Evolutionary conservation across 2,113 vertebrate species (phyloP).

Genomic region (Marmota monax): DNA sequence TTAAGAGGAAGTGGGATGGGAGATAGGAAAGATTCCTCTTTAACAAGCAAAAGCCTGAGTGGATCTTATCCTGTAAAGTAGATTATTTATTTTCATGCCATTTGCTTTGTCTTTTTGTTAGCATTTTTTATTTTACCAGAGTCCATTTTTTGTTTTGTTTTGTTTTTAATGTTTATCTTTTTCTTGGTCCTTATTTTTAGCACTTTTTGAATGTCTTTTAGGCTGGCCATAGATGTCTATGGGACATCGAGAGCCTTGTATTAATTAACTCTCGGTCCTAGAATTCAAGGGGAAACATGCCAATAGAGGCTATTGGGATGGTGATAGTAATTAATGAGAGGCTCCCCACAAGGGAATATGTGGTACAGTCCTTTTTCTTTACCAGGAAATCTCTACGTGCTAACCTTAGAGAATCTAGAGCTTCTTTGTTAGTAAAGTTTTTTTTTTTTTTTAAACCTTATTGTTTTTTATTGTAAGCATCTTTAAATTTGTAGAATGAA

Average conservation of each 20-base stretch:
- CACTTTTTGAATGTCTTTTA: constrained; percentile 3
- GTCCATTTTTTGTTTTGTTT: background rate
- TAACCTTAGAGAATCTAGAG: background rate
- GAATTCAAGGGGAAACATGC: background rate
- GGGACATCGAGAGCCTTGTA: background rate
- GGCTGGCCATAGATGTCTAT: background rate
- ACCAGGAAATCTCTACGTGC: background rate
- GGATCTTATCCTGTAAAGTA: background rate
- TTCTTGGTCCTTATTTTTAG: constrained; percentile 47
- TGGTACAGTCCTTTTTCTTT: background rate
- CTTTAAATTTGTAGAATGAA: background rate
- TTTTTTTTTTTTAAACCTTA: background rate
- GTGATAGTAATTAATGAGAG: background rate
- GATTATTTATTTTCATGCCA: background rate
- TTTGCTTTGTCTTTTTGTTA: background rate
- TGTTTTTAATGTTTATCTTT: background rate
- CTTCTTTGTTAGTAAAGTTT: background rate
- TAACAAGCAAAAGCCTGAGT: background rate
- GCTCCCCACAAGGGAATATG: too few relatives aligned
- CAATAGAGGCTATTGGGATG: background rate
- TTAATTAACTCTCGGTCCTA: background rate
- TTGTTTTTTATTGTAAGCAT: constrained; percentile 1
- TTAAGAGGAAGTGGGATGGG: background rate
- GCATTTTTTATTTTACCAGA: background rate
- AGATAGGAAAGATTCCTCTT: background rate